Conservation (phyloP, 2,888 invertebrate species). For the Chalcis sispes region DNA sequence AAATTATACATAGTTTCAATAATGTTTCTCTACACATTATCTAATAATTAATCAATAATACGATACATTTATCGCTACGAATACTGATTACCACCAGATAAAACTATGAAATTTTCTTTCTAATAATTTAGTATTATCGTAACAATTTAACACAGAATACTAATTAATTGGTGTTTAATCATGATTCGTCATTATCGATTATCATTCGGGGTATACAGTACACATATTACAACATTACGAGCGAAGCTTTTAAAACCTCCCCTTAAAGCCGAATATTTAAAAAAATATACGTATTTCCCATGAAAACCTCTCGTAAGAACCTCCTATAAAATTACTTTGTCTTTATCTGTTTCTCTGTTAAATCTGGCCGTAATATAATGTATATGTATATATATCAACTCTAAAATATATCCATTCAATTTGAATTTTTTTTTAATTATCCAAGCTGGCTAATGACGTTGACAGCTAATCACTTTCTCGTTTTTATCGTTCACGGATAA, state of each 20-base stretch:
- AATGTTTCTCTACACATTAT: constrained; percentile 1
- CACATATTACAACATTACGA: constrained; percentile 28
- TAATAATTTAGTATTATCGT: constrained; percentile 16
- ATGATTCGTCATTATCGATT: constrained; percentile 28
- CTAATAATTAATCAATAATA: constrained; percentile 28
- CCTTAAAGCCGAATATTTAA: constrained; percentile 52
- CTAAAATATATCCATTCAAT: constrained; percentile 48
- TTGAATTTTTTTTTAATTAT: constrained; percentile 24
- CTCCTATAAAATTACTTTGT: constrained; percentile 44
- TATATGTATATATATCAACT: constrained; percentile 34
- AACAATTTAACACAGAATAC: constrained; percentile 40
- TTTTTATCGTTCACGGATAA: constrained; percentile 17
- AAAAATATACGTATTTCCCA: constrained; percentile 54
- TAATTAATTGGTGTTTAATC: constrained; percentile 51
- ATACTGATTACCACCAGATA: constrained; percentile 31
- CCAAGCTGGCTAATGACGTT: constrained; percentile 31
- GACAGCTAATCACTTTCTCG: constrained; percentile 50
- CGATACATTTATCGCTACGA: constrained; percentile 5
- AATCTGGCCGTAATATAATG: constrained; percentile 19
- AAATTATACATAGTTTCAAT: constrained; percentile 1
- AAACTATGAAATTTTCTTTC: constrained; percentile 25
- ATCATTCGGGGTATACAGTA: constrained; percentile 34
- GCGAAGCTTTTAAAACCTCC: constrained; percentile 18
- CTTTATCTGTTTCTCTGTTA: constrained; percentile 5
- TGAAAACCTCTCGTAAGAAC: constrained; percentile 15